Evolutionary conservation across 2,797 vertebrate species (phyloP).

Genomic region (Poeciliopsis paucimaculata): DNA sequence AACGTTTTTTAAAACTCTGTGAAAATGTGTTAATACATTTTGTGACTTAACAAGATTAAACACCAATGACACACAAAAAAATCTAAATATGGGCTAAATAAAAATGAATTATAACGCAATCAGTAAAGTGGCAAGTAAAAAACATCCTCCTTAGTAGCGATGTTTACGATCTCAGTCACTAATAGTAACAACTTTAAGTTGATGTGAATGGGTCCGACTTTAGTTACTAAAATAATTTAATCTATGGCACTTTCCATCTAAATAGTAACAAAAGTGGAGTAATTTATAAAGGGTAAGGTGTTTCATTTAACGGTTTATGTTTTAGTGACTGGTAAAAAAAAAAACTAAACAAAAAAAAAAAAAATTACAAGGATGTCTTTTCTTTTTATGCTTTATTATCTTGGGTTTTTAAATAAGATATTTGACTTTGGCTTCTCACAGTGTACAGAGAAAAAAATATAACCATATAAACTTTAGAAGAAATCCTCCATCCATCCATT

Average conservation of each 20-base stretch:
- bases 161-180: conserved; percentile 73
- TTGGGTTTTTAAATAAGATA: too few relatives aligned
- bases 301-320: neutral
- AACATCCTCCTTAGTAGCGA: conserved; percentile 56
- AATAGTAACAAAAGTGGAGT: neutral
- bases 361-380: too few relatives aligned
- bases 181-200: conserved; percentile 77
- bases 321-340: neutral
- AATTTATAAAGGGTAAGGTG: neutral
- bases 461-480: too few relatives aligned
- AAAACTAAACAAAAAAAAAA: too few relatives aligned
- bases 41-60: conserved; percentile 26
- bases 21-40: conserved; percentile 15
- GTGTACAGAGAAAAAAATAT: too few relatives aligned
- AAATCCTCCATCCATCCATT: too few relatives aligned
- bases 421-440: too few relatives aligned
- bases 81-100: conserved; percentile 10
- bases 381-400: too few relatives aligned
- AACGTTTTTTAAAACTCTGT: neutral
- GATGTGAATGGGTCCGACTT: conserved; percentile 56
- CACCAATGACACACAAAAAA: conserved; percentile 11
- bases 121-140: conserved; percentile 70
- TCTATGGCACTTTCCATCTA: neutral
- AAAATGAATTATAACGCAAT: conserved; percentile 60
- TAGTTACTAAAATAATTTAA: neutral